Evolutionary conservation across 2,888 invertebrate genomes (phyloP).

Genomic region (Tuberolachnus salignus): DNA sequence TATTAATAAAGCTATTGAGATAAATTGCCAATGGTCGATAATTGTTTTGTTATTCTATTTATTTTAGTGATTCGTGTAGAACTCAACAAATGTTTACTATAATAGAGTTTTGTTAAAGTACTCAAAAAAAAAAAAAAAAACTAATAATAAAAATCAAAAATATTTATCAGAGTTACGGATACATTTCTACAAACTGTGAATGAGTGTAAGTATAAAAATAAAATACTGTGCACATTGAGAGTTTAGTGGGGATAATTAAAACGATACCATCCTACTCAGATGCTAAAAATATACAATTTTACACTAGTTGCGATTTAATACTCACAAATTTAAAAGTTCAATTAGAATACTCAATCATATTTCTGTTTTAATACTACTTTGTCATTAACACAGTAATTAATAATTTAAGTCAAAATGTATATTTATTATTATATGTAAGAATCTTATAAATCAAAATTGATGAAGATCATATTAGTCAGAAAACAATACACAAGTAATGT

Average conservation of each 20-base stretch:
- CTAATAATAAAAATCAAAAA: not conserved
- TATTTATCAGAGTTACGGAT: constrained; percentile 1
- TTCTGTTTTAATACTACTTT: not conserved
- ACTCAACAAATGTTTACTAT: not conserved
- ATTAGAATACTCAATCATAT: constrained; percentile 5
- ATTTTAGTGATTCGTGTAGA: not conserved
- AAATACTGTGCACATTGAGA: constrained; percentile 23
- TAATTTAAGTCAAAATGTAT: not conserved
- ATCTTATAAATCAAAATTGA: not conserved
- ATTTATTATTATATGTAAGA: not conserved
- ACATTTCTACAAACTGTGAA: constrained; percentile 29
- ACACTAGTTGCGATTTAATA: not conserved
- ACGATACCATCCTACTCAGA: constrained; percentile 33
- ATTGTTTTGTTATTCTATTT: too few species aligned
- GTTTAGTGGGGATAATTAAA: constrained; percentile 42
- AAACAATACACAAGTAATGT: constrained; percentile 6
- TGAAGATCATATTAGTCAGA: not conserved
- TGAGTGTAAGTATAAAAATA: constrained; percentile 44
- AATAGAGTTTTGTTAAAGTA: not conserved
- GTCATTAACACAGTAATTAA: not conserved
- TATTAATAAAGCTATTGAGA: too few species aligned
- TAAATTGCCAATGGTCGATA: too few species aligned
- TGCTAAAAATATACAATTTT: constrained; percentile 48
- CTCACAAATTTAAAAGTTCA: constrained; percentile 15
- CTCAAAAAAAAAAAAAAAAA: not conserved